These are phyloP conservation scores for Hyppa rectilinea DNA, from an alignment of 2,888 invertebrate genomes.

Conservation along the genomic window DNA sequence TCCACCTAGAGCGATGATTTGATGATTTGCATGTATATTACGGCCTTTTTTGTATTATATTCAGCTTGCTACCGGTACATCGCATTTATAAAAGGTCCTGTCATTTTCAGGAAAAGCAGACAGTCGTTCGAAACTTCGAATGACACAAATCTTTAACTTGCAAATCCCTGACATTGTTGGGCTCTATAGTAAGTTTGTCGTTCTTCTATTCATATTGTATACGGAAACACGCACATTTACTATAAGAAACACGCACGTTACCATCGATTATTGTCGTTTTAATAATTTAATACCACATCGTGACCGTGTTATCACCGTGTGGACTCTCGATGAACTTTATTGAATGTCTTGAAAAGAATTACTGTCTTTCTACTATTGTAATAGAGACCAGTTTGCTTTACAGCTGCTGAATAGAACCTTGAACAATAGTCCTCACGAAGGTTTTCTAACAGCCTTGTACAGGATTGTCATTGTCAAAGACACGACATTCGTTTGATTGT, in stretches of 20 bases:
- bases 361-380: constrained; percentile 54
- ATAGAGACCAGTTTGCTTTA: constrained; percentile 66
- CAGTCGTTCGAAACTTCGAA: neutral
- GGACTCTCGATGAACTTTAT: constrained; percentile 46
- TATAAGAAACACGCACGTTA: constrained; percentile 50
- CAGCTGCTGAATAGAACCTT: constrained; percentile 64
- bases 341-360: constrained; percentile 44
- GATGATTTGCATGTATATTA: no score
- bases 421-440: constrained; percentile 71
- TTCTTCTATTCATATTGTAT: constrained; percentile 27
- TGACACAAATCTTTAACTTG: constrained; percentile 13
- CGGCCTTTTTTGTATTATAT: neutral
- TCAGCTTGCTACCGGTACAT: neutral
- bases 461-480: constrained; percentile 79
- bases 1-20: no score
- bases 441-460: constrained; percentile 75
- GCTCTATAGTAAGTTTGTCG: constrained; percentile 17
- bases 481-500: constrained; percentile 54
- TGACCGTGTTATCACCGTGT: constrained; percentile 37
- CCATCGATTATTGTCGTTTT: constrained; percentile 57
- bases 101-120: constrained; percentile 12
- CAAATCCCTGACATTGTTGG: constrained; percentile 16
- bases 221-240: constrained; percentile 40
- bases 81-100: neutral
- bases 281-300: constrained; percentile 57